Percentiles rank a stretch among this genome's conserved stretches.
phyloP scores from a whole-genome alignment of 2,888 invertebrate species.

The Dryomyza anilis region DNA sequence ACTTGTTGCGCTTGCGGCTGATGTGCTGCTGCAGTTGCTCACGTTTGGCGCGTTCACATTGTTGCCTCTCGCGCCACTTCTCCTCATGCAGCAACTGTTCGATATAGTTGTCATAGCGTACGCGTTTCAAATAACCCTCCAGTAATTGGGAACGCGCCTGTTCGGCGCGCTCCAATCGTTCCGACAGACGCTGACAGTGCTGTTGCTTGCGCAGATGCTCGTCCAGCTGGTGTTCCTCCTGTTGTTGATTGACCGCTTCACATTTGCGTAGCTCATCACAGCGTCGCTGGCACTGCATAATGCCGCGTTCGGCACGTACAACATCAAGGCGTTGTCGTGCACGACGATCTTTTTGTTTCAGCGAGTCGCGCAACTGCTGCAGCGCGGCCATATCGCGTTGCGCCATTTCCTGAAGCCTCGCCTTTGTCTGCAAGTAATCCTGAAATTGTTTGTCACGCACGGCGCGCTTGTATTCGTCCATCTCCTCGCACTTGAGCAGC shows the following conservation, averaged over 20 bases:
- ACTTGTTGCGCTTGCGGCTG: conserved; percentile 50
- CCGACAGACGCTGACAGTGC: conserved; percentile 51
- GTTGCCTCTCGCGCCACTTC: conserved; percentile 55
- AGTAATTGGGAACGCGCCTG: conserved; percentile 49
- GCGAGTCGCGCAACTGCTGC: conserved; percentile 47
- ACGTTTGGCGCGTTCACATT: conserved; percentile 48
- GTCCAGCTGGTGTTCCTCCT: conserved; percentile 55
- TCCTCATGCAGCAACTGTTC: conserved; percentile 57
- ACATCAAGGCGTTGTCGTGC: conserved; percentile 52
- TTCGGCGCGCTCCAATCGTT: conserved; percentile 56
- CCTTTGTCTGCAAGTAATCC: conserved; percentile 55
- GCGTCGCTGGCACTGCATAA: conserved; percentile 50
- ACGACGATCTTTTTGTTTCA: conserved; percentile 53
- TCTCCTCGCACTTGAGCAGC: conserved; percentile 56
- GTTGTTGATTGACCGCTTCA: conserved; percentile 52
- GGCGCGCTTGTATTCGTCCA: conserved; percentile 55
- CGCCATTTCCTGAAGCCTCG: conserved; percentile 53
- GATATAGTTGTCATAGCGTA: conserved; percentile 57
- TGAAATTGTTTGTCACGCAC: conserved; percentile 57
- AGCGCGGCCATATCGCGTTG: conserved; percentile 53
- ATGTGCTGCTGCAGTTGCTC: conserved; percentile 53
- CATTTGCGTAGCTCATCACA: conserved; percentile 54
- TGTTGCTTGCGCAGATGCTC: conserved; percentile 54
- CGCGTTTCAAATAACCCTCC: conserved; percentile 51
- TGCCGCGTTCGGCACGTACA: conserved; percentile 50